These are phyloP conservation scores for Steinernema feltiae DNA, from an alignment of 1,140 invertebrate genomes.

Conservation along the genomic window DNA sequence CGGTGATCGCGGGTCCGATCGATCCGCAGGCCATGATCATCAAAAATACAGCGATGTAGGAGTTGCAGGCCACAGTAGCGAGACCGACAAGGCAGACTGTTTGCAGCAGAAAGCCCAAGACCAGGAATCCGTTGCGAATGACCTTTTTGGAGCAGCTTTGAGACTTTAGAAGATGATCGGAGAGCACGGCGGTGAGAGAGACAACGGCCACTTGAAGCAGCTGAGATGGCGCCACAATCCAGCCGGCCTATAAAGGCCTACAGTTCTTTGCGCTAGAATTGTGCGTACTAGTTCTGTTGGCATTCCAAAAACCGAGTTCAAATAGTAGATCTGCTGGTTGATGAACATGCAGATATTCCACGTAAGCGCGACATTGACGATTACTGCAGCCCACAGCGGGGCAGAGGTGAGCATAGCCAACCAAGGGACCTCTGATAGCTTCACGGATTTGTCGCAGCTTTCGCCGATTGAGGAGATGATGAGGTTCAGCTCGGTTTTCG, in stretches of 20 bases:
- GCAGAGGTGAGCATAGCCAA: slow-evolving; percentile 81
- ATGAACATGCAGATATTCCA: slow-evolving; percentile 98
- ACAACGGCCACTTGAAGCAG: neutral
- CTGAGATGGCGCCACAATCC: neutral
- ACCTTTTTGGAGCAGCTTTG: neutral
- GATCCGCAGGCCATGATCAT: slow-evolving; percentile 77
- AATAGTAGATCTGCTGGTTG: slow-evolving; percentile 70
- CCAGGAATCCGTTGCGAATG: neutral
- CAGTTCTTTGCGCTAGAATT: too few relatives aligned
- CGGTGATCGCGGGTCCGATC: slow-evolving; percentile 79
- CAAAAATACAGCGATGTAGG: slow-evolving; percentile 66
- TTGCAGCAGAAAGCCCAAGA: slow-evolving; percentile 60
- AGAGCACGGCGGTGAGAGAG: slow-evolving; percentile 2
- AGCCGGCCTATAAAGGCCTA: too few relatives aligned
- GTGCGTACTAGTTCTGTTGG: too few relatives aligned
- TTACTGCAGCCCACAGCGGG: slow-evolving; percentile 94
- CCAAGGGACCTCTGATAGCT: slow-evolving; percentile 81
- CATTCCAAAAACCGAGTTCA: slow-evolving; percentile 21
- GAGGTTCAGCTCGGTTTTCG: slow-evolving; percentile 78
- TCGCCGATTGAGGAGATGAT: slow-evolving; percentile 88
- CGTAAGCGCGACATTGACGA: slow-evolving; percentile 94
- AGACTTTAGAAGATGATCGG: neutral
- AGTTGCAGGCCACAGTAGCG: slow-evolving; percentile 22
- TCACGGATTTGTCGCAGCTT: slow-evolving; percentile 24
- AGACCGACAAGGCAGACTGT: slow-evolving; percentile 29